Conservation (phyloP, 2,888 invertebrate species). For the Nasonovia ribisnigri region DNA sequence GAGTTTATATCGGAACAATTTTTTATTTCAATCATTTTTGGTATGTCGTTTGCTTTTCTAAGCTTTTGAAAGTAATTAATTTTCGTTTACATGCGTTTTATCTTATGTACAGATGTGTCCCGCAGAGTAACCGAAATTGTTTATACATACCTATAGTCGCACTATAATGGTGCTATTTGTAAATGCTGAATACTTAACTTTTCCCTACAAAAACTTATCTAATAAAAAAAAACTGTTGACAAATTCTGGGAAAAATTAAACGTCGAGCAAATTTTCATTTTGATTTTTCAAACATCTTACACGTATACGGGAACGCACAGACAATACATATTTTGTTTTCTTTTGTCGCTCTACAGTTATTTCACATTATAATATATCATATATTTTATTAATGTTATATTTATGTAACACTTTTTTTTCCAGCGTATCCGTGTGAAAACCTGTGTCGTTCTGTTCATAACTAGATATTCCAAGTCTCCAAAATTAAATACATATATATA, state of each 20-base stretch:
- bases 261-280: neutral
- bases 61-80: neutral
- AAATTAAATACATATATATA: neutral
- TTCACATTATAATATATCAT: neutral
- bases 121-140: neutral
- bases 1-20: neutral
- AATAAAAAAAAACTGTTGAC: neutral
- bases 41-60: neutral
- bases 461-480: neutral
- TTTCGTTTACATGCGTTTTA: neutral
- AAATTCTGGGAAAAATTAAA: slow-evolving; percentile 8
- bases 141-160: neutral
- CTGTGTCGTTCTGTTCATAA: neutral
- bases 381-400: slow-evolving; percentile 5
- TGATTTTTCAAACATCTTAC: neutral
- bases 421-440: neutral
- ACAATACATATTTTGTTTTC: slow-evolving; percentile 10
- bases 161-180: neutral
- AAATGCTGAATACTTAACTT: neutral
- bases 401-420: slow-evolving; percentile 8
- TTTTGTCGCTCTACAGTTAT: neutral
- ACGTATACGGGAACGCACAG: neutral
- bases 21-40: neutral
- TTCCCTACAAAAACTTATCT: neutral
- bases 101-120: neutral